These are phyloP conservation scores for Hybos culiciformis DNA, from an alignment of 2,888 invertebrate genomes.

Conservation along the genomic window DNA sequence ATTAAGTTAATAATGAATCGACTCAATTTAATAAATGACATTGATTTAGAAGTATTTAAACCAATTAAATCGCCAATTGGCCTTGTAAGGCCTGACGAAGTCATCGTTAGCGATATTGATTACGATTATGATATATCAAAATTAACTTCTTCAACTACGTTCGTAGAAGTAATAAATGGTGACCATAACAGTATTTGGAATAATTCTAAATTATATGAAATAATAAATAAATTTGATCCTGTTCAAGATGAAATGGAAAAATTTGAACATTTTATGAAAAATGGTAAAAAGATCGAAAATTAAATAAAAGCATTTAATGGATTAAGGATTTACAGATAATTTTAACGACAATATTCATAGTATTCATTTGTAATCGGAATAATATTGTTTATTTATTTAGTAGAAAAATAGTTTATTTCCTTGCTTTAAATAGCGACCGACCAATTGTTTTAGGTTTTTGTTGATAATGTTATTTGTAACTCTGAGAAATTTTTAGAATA, in stretches of 20 bases:
- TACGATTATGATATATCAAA: constrained; percentile 53
- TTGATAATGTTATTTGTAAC: too few relatives aligned
- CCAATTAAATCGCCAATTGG: constrained; percentile 43
- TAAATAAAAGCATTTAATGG: too few relatives aligned
- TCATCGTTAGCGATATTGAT: constrained; percentile 39
- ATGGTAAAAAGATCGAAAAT: background rate
- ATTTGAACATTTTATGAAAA: constrained; percentile 26
- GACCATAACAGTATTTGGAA: constrained; percentile 57
- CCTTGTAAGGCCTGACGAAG: constrained; percentile 48
- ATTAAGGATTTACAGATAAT: too few relatives aligned
- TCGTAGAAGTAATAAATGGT: constrained; percentile 52
- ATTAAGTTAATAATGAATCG: constrained; percentile 40
- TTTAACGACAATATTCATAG: too few relatives aligned
- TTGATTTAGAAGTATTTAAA: constrained; percentile 32
- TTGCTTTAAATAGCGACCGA: too few relatives aligned
- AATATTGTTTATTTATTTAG: too few relatives aligned
- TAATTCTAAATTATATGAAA: constrained; percentile 46
- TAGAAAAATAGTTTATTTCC: too few relatives aligned
- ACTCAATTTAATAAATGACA: constrained; percentile 39
- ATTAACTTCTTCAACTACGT: constrained; percentile 42
- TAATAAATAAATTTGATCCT: constrained; percentile 42
- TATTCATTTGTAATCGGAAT: too few relatives aligned
- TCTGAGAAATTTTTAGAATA: too few relatives aligned
- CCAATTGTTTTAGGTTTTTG: too few relatives aligned
- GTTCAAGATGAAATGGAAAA: constrained; percentile 24